phyloP scores from a whole-genome alignment of 2,113 vertebrate genomes.

The Recurvirostra avosetta region DNA sequence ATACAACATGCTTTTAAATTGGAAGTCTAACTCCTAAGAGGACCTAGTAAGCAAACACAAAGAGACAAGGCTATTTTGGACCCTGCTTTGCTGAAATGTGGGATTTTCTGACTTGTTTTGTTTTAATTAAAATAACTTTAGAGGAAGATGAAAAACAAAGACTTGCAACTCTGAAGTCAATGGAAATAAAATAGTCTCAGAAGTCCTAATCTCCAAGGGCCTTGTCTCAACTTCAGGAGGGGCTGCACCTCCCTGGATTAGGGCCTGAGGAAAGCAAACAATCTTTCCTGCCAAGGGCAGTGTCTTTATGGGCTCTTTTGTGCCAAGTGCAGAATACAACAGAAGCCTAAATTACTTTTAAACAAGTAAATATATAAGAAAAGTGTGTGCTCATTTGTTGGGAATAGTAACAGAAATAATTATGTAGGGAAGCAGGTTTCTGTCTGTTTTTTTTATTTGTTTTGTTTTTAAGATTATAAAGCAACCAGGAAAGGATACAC shows the following conservation, averaged over 20 bases:
- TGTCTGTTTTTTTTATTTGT: background rate
- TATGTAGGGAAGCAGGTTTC: background rate
- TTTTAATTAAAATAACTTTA: conserved; percentile 53
- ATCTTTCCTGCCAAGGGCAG: background rate
- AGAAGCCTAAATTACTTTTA: background rate
- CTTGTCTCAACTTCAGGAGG: background rate
- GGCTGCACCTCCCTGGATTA: background rate
- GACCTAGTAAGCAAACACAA: conserved; percentile 5
- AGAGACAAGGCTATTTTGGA: conserved; percentile 33
- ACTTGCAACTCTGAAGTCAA: background rate
- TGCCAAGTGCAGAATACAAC: background rate
- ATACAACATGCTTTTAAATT: background rate
- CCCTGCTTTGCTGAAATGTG: background rate
- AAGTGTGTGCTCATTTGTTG: background rate
- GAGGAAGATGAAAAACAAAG: conserved; percentile 36
- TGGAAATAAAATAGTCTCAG: conserved; percentile 9
- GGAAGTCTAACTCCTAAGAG: conserved; percentile 31
- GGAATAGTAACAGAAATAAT: background rate
- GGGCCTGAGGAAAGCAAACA: background rate
- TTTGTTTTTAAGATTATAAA: background rate
- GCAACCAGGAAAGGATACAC: background rate
- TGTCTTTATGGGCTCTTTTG: background rate
- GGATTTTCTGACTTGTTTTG: conserved; percentile 23
- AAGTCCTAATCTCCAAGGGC: background rate
- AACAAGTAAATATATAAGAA: background rate